These are phyloP conservation scores for Anastrepha ludens DNA, from an alignment of 1,140 invertebrate genomes.

Conservation along the genomic window DNA sequence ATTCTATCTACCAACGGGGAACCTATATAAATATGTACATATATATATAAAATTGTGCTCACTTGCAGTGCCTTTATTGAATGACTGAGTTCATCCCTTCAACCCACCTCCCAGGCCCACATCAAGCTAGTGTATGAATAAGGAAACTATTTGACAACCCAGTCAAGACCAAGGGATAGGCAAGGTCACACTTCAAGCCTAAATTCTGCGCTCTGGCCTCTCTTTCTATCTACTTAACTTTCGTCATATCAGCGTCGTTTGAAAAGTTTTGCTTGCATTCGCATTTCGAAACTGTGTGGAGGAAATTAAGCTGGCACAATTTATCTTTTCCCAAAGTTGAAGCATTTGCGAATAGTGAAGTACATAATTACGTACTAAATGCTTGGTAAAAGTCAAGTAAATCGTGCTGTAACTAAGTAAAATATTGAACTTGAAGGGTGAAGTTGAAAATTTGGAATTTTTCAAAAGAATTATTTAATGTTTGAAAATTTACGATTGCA, in stretches of 20 bases:
- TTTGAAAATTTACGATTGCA: too few species aligned
- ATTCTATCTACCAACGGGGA: too few species aligned
- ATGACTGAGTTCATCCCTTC: background rate
- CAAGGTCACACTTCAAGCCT: background rate
- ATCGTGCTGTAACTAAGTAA: too few species aligned
- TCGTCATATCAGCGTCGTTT: background rate
- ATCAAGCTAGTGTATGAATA: slow-evolving; percentile 21
- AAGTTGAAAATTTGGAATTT: too few species aligned
- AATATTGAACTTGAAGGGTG: too few species aligned
- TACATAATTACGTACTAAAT: too few species aligned
- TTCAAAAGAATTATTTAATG: too few species aligned
- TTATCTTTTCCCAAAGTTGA: too few species aligned
- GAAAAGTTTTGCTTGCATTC: slow-evolving; percentile 1
- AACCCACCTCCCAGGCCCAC: background rate
- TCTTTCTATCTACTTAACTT: background rate
- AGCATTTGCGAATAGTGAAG: too few species aligned
- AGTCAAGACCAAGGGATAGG: background rate
- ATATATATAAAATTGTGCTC: background rate
- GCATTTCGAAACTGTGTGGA: background rate
- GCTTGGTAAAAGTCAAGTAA: too few species aligned
- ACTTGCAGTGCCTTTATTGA: background rate
- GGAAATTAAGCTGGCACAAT: background rate
- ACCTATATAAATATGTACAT: background rate
- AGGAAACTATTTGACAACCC: background rate
- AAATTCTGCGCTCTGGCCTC: background rate